Evolutionary conservation across 2,888 invertebrate species (phyloP).

Genomic region (Exocentrus adspersus): DNA sequence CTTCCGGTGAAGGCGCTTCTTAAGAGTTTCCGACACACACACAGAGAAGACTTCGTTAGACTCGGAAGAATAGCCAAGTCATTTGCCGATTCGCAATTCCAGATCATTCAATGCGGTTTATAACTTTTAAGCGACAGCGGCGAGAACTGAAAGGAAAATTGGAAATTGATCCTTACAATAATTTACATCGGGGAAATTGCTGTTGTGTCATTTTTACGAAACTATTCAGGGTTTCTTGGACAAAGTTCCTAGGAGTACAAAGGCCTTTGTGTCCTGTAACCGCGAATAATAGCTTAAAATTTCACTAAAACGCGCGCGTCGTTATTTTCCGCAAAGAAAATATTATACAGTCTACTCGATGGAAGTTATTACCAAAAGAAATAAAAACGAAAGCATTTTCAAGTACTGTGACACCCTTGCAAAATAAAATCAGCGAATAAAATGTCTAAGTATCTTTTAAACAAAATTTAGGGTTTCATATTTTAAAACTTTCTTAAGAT

Average conservation of each 20-base stretch:
- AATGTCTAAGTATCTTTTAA: too few relatives aligned
- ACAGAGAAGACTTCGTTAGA: conserved; percentile 31
- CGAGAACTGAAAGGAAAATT: conserved; percentile 40
- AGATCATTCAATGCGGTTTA: conserved; percentile 44
- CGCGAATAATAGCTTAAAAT: conserved; percentile 11
- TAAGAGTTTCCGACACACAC: conserved; percentile 37
- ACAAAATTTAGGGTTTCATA: too few relatives aligned
- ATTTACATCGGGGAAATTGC: conserved; percentile 47
- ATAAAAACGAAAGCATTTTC: too few relatives aligned
- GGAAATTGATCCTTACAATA: conserved; percentile 48
- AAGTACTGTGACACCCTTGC: too few relatives aligned
- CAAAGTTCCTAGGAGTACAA: neutral
- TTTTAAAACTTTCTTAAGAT: too few relatives aligned
- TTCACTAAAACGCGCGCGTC: too few relatives aligned
- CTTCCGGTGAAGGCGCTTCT: conserved; percentile 46
- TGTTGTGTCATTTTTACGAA: conserved; percentile 38
- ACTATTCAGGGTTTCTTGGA: conserved; percentile 28
- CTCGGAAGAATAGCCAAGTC: conserved; percentile 45
- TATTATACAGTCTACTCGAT: too few relatives aligned
- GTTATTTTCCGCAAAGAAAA: too few relatives aligned
- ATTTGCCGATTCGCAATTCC: conserved; percentile 46
- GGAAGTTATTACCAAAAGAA: too few relatives aligned
- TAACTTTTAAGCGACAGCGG: conserved; percentile 44
- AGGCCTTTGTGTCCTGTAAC: conserved; percentile 10
- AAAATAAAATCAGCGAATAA: too few relatives aligned